Base-by-base conservation (phyloP, 2,113 vertebrate genomes). In the Muscicapa adusta region DNA sequence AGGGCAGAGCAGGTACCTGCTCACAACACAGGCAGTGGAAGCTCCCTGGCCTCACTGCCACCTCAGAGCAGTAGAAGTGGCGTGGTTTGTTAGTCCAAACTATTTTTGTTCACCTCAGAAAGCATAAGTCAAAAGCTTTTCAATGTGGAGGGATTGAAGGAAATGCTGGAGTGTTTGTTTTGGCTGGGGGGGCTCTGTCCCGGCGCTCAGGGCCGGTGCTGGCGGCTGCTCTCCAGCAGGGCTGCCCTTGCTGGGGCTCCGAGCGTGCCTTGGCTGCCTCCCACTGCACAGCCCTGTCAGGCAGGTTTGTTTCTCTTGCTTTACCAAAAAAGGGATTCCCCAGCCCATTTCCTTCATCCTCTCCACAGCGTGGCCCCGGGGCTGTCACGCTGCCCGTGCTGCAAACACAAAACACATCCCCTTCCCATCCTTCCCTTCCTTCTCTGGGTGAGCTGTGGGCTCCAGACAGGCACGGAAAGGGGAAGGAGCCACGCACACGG, bases 271-370 rank as follows among this genome's bases (percentile, higher is more conserved):
- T 65, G 81, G 77, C 88, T 92, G 72, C 72, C 38, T 33, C 54
- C 80, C 26, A 3, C 68, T 65, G 1, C 73, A 2, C 4, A 76
- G 34, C 75, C 36, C 80, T 13, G 33, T 38, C 79, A 36, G 62
- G n/a, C 34, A 22, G 76, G 79, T 93, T 86, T 66, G 40, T 65
- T 54, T 42, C 62, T 50, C 48, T 84, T 28, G 18, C 56, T 89
- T 95, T 67, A 80, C 78, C 73, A 72, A 93, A 90, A 95, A 87
- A 87, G 76, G 89, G 86, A 71, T 87, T 92, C 61, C 79, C 80
- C 66, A 23, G 1, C 77, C 73, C 31, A 12, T 80, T 93, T 88
- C 84, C 57, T 56, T 11, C 56, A 15, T 9, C 45, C 56, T 47
- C 2, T 1, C 28, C 25, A 18, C n/a, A 36, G 63, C 7, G 0